phyloP scores from a whole-genome alignment of 2,888 invertebrate genomes.

The Elegia similella region DNA sequence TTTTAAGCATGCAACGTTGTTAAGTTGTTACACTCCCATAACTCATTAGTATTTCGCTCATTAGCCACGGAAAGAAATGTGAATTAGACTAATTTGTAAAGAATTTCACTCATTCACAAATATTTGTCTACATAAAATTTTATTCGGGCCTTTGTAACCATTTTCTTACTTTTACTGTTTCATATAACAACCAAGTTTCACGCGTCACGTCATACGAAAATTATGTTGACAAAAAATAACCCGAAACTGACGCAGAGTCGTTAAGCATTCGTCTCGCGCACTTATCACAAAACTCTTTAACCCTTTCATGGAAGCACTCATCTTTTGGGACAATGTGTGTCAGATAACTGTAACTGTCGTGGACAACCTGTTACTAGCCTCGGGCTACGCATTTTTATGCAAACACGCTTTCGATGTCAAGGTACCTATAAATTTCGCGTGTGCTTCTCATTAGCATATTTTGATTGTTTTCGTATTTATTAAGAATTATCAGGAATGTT shows the following conservation, averaged over 20 bases:
- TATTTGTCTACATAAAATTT: background rate
- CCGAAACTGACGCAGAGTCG: constrained; percentile 8
- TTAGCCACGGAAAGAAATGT: constrained; percentile 1
- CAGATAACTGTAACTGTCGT: constrained; percentile 63
- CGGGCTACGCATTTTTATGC: constrained; percentile 27
- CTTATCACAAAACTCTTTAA: constrained; percentile 17
- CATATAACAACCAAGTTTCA: background rate
- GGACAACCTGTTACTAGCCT: constrained; percentile 51
- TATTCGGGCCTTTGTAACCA: background rate
- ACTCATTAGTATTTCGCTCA: constrained; percentile 1
- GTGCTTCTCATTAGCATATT: constrained; percentile 34
- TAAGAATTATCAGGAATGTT: background rate
- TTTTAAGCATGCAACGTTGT: constrained; percentile 27
- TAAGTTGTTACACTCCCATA: constrained; percentile 12
- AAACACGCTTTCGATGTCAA: constrained; percentile 5
- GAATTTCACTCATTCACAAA: background rate
- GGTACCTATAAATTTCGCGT: constrained; percentile 43
- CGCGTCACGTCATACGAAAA: background rate
- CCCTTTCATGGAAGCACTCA: constrained; percentile 15
- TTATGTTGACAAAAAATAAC: constrained; percentile 7
- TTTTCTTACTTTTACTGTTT: background rate
- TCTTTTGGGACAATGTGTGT: constrained; percentile 46
- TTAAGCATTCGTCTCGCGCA: constrained; percentile 23
- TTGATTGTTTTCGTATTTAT: constrained; percentile 20
- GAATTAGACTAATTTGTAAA: background rate